A percentile compares a stretch with the other conserved stretches of the same genome.
Evolutionary conservation across 2,888 invertebrate genomes (phyloP).

Genomic region (Theretra japonica): DNA sequence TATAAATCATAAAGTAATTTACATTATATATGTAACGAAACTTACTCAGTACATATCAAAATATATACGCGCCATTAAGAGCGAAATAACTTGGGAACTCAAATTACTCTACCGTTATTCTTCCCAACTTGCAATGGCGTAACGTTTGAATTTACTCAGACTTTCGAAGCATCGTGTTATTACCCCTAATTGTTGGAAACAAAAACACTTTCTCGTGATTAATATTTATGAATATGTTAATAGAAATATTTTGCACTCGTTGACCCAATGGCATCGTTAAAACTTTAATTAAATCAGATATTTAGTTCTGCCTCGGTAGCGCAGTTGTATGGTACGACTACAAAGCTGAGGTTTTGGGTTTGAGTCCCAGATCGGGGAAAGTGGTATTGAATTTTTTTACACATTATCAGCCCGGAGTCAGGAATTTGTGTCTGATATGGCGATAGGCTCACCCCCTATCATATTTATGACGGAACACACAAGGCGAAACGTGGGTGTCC

Average conservation of each 20-base stretch:
- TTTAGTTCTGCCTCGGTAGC: background rate
- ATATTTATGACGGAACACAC: too few species aligned
- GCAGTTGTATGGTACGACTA: too few species aligned
- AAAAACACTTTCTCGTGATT: slow-evolving; percentile 55
- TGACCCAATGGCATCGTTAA: slow-evolving; percentile 40
- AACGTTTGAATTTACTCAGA: slow-evolving; percentile 41
- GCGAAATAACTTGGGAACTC: slow-evolving; percentile 28
- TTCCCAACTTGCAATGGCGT: slow-evolving; percentile 44
- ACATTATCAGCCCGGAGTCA: too few species aligned
- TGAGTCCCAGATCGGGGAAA: too few species aligned
- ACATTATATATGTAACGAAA: background rate
- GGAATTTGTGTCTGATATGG: too few species aligned
- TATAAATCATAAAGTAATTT: background rate
- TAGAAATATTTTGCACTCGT: slow-evolving; percentile 36
- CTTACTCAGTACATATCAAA: background rate
- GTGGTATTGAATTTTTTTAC: too few species aligned
- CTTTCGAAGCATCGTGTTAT: slow-evolving; percentile 45
- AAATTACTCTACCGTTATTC: slow-evolving; percentile 32
- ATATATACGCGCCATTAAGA: slow-evolving; percentile 1
- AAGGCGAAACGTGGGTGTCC: too few species aligned
- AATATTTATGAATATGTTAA: slow-evolving; percentile 49
- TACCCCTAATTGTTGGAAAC: slow-evolving; percentile 47
- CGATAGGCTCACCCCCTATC: too few species aligned
- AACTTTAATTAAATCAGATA: slow-evolving; percentile 17
- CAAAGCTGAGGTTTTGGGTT: too few species aligned